Conservation (phyloP, 1,140 invertebrate species). For the Lepidurus couesii region DNA sequence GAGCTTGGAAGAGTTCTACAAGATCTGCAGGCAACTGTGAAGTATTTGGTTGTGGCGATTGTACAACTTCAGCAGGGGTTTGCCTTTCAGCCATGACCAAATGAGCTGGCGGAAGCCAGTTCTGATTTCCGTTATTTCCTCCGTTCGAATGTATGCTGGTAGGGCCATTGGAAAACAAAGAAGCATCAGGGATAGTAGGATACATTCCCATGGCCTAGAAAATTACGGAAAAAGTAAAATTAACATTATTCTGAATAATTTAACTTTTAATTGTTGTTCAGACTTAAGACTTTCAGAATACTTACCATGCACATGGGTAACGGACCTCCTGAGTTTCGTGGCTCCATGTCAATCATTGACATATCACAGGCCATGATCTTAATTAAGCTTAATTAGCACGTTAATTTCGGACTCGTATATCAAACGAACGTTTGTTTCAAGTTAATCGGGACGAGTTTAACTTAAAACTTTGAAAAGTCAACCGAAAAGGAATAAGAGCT, state of each 20-base stretch:
- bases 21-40: not conserved
- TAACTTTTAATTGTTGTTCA: too few relatives aligned
- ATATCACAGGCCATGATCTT: slow-evolving; percentile 1
- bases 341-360: slow-evolving; percentile 23
- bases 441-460: too few relatives aligned
- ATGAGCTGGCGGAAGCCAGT: not conserved
- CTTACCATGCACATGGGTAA: slow-evolving; percentile 20
- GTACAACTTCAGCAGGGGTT: not conserved
- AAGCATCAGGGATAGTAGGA: not conserved
- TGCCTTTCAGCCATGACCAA: not conserved
- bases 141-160: not conserved
- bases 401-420: not conserved
- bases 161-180: not conserved
- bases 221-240: not conserved
- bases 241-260: not conserved
- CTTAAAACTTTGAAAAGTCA: not conserved
- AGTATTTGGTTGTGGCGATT: not conserved
- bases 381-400: not conserved
- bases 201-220: not conserved
- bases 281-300: not conserved
- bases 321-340: not conserved
- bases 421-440: not conserved
- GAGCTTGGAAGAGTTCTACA: slow-evolving; percentile 24
- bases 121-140: slow-evolving; percentile 4
- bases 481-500: not conserved